Percentiles rank a stretch among this genome's conserved stretches.
Conservation (phyloP, 2,888 invertebrate species). For the Archaeoteleia sp. region DNA sequence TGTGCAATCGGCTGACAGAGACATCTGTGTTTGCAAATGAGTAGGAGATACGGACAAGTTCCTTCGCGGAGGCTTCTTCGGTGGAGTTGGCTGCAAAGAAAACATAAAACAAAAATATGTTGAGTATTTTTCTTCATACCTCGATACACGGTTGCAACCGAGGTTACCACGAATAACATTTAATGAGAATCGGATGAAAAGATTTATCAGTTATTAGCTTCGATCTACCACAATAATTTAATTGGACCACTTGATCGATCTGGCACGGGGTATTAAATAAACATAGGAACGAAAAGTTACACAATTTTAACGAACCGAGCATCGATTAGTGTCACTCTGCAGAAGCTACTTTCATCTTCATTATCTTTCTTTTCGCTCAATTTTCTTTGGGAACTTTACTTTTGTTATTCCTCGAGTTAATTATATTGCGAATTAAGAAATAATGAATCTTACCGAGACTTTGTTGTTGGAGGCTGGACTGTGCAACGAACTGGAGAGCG, state of each 20-base stretch:
- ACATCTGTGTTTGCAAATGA: conserved; percentile 80
- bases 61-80: conserved; percentile 91
- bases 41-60: conserved; percentile 92
- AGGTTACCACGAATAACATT: not conserved
- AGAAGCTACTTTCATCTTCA: not conserved
- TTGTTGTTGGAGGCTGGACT: conserved; percentile 79
- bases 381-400: conserved; percentile 1
- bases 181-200: not conserved
- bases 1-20: conserved; percentile 77
- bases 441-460: conserved; percentile 77
- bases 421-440: not conserved
- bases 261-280: not conserved
- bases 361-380: not conserved
- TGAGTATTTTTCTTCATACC: not conserved
- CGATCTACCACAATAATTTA: conserved; percentile 7
- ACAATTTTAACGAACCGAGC: not conserved
- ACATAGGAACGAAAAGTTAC: not conserved
- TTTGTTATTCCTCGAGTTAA: not conserved
- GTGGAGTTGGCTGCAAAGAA: conserved; percentile 84
- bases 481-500: conserved; percentile 75
- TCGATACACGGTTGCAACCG: too few species aligned
- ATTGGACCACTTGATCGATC: conserved; percentile 4
- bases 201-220: not conserved
- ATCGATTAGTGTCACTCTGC: not conserved
- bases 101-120: conserved; percentile 6